Evolutionary conservation across 2,113 vertebrate genomes (phyloP), one percentile per base, ranked within the genome.

Genomic region (Dissostichus mawsoni): DNA sequence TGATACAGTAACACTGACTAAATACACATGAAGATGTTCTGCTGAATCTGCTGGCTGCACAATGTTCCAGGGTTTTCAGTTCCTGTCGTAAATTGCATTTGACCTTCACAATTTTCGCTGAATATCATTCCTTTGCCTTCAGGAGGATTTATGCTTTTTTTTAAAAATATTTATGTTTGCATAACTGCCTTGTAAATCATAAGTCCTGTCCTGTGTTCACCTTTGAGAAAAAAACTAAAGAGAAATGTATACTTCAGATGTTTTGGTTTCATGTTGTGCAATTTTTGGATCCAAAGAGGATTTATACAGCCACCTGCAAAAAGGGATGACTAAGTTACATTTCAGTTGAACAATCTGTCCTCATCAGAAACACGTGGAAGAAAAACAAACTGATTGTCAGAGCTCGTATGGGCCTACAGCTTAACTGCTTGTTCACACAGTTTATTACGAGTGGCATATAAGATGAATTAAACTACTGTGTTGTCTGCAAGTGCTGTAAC

Each of bases 31-130:
- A 14, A n/a, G 36, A 18, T 36, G 33, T 52, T 61, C 69, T 3
- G 23, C 20, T 41, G 36, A 41, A 59, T 69, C 20, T 48, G 45
- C n/a, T 55, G 16, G 1, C 7, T 47, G n/a, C 55, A 45, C 3
- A 23, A 25, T 8, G 9, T 41, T 80, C 45, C 11, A 5, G 25
- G 16, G 56, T 17, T 50, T 58, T 55, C 33, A 73, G 13, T 14
- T 18, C 47, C 23, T 68, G 25, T 1, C 1, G 11, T 71, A 47
- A 67, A n/a, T 64, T n/a, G 23, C 33, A 55, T 73, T 69, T 36
- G 55, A 68, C 12, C 56, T 20, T 69, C 13, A 79, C 58, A 11
- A 47, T n/a, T 71, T 76, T 58, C 9, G 48, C 53, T 67, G 12
- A n/a, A 44, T 58, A 4, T 69, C 11, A 72, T 55, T 61, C 0